Evolutionary conservation across 2,888 invertebrate genomes (phyloP), one percentile per base, ranked within the genome.

Genomic region (Campoplex capitator): DNA sequence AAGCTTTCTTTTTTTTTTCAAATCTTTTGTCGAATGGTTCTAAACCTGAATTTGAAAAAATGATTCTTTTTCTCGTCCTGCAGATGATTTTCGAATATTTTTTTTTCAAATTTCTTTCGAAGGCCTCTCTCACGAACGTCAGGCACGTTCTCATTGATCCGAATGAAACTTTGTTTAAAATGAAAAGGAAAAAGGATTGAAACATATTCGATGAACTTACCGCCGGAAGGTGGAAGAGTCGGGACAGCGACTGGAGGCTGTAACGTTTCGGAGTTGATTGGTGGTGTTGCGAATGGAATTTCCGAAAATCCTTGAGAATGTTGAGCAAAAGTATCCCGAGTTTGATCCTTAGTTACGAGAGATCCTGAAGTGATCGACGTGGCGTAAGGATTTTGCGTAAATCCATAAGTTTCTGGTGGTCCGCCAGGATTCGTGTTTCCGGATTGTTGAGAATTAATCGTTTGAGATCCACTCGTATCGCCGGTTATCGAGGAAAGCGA

Each of bases 401-500:
- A 80, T 78, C 84, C 85, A 78, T 87, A 84, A 76, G 84, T 70
- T 16, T 88, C 88, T 4, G 56, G 83, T 18, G 65, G 13, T 7
- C 51, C 78, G 38, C 68, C 77, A 67, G 81, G 70, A 67, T 77
- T 83, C 23, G 73, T 62, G 7, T 8, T 38, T 35, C 18, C 67
- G 35, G 82, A n/a, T 73, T 85, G 73, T 73, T 84, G 83, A 58
- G 38, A 32, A 28, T 77, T 18, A 7, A 28, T 54, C 3, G 78
- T 56, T 51, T 83, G 88, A 16, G 70, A 38, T 9, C 68, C 28
- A 18, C 23, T 84, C 42, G 87, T 67, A 28, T 93, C 93, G 16
- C 90, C 91, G 56, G 91, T 93, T 71, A 90, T 92, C 48, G 93
- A 89, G 13, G 93, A 91, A 42, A 94, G 77, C 0, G 93, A 93